A percentile compares a stretch with the other conserved stretches of the same genome.
These are phyloP conservation scores for Mus caroli DNA, from an alignment of 2,797 vertebrate species.

Conservation along the genomic window DNA sequence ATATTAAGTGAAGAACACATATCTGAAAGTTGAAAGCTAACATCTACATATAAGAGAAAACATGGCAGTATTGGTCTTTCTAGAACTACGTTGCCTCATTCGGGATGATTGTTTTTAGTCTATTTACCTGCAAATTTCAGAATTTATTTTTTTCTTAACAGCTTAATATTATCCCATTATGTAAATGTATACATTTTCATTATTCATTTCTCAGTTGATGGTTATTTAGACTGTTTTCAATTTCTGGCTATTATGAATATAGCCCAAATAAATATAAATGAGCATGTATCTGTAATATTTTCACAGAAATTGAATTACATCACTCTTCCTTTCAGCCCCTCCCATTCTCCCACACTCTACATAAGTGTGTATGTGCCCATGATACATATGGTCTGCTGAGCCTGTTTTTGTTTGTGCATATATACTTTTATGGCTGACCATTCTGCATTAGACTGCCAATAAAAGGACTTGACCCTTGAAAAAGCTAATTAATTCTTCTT, in stretches of 20 bases:
- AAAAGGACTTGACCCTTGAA: neutral
- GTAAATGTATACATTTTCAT: neutral
- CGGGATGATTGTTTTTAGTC: neutral
- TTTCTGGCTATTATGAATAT: neutral
- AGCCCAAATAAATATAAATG: neutral
- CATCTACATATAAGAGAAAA: neutral
- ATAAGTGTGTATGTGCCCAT: neutral
- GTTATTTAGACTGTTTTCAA: neutral
- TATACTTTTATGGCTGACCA: neutral
- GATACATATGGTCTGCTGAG: neutral
- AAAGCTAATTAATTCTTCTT: neutral
- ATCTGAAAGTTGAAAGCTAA: neutral
- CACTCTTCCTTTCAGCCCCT: neutral
- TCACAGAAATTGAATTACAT: neutral
- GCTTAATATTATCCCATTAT: neutral
- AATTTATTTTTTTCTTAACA: too few relatives aligned
- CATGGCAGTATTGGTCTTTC: neutral
- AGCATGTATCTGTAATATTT: neutral
- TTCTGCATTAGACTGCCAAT: neutral
- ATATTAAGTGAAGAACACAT: neutral
- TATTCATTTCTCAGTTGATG: neutral
- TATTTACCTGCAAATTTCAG: neutral
- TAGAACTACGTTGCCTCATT: neutral
- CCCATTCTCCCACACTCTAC: neutral
- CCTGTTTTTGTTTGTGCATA: neutral